A percentile compares a stretch with the other conserved stretches of the same genome.
Evolutionary conservation across 1,140 invertebrate genomes (phyloP).

Genomic region (Argopecten irradians): DNA sequence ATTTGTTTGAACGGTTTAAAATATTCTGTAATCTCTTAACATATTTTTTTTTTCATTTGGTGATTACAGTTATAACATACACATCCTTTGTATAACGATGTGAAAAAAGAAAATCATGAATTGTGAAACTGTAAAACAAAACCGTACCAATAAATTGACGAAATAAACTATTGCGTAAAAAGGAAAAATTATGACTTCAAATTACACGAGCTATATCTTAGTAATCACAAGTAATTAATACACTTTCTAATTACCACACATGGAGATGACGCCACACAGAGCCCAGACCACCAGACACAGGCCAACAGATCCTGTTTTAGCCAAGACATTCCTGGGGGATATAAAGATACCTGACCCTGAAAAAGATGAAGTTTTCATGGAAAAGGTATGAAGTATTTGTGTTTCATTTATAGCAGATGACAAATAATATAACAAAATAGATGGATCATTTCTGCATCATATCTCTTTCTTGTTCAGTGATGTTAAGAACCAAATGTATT

Average conservation of each 20-base stretch:
- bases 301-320: constrained; percentile 88
- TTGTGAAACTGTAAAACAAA: not conserved
- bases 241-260: constrained; percentile 58
- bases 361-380: too few species aligned
- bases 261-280: constrained; percentile 81
- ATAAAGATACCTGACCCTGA: constrained; percentile 95
- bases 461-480: too few species aligned
- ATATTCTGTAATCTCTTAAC: not conserved
- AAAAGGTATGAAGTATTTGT: too few species aligned
- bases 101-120: not conserved
- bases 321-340: constrained; percentile 92
- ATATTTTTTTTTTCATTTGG: too few species aligned
- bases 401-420: too few species aligned
- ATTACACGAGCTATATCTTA: too few species aligned
- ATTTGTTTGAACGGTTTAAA: not conserved
- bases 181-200: not conserved
- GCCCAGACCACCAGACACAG: constrained; percentile 89
- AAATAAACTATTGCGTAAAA: not conserved
- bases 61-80: too few species aligned
- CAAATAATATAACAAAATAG: too few species aligned
- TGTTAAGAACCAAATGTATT: too few species aligned
- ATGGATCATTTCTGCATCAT: too few species aligned
- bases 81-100: not conserved
- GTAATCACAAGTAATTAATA: not conserved
- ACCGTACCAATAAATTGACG: not conserved